Evolutionary conservation across 2,113 vertebrate genomes (phyloP).

Genomic region (Camelus dromedarius): DNA sequence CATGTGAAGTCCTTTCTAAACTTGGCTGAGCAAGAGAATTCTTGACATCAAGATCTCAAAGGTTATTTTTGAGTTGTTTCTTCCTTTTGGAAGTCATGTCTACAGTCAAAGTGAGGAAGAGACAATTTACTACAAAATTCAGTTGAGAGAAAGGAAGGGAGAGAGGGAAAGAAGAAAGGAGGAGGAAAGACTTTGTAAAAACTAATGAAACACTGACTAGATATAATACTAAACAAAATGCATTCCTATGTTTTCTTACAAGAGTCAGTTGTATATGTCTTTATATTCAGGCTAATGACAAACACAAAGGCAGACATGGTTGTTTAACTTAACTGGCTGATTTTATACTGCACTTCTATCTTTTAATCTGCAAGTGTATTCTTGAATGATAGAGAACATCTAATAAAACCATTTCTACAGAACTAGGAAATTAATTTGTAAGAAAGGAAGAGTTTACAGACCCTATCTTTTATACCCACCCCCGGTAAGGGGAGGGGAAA

Average conservation of each 20-base stretch:
- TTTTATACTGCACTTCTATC: slow-evolving; percentile 98
- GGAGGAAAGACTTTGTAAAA: not conserved
- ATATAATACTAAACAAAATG: slow-evolving; percentile 91
- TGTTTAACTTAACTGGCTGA: slow-evolving; percentile 98
- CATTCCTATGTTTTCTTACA: slow-evolving; percentile 88
- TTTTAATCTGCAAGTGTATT: slow-evolving; percentile 99
- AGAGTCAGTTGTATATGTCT: slow-evolving; percentile 88
- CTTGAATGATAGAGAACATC: slow-evolving; percentile 98
- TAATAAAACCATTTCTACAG: slow-evolving; percentile 93
- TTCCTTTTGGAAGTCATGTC: not conserved
- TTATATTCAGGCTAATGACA: slow-evolving; percentile 87
- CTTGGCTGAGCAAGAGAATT: not conserved
- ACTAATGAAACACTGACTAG: slow-evolving; percentile 92
- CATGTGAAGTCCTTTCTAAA: not conserved
- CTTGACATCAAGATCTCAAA: not conserved
- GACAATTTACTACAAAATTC: not conserved
- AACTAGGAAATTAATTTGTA: slow-evolving; percentile 96
- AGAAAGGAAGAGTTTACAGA: slow-evolving; percentile 95
- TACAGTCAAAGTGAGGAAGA: not conserved
- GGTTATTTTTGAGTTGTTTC: not conserved
- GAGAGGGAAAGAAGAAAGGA: not conserved
- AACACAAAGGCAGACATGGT: slow-evolving; percentile 94
- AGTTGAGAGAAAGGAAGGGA: not conserved
- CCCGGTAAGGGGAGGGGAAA: slow-evolving; percentile 85
- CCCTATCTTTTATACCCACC: slow-evolving; percentile 94